Evolutionary conservation across 1,140 invertebrate species (phyloP), one percentile per base, ranked within the genome.

Genomic region (Aricia agestis): DNA sequence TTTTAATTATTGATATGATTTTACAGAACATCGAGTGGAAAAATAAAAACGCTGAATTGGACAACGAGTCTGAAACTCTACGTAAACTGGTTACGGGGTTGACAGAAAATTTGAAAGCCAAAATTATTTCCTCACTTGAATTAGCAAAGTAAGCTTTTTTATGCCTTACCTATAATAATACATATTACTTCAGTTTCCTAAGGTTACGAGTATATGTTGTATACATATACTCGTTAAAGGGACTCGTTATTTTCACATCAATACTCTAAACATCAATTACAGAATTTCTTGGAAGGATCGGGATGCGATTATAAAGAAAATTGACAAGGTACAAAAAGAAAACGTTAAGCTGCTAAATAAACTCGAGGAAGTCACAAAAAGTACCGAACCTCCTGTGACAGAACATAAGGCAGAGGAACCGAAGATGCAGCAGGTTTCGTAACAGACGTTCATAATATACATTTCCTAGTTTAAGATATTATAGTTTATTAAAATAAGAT

Each of bases 231-330:
- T n/a, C n/a, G n/a, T 32, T 32, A 6, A 11, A 31, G 4, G 4
- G n/a, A 3, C 18, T 32, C 45, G 11, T 15, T 6, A 45, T 13
- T 45, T 11, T 11, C 1, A 13, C 4, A 45, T 2, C 11, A 13
- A 45, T 45, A n/a, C 11, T 52, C 1, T 36, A 7, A 36, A 4
- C 36, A 15, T 52, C 9, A 52, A 52, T 36, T 32, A 32, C 9
- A 91, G 89, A 72, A 78, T 85, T 59, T 78, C 89, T 2, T 91
- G 86, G 86, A 58, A 85, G 66, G 87, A 89, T 70, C 78, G 89
- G 13, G 87, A 91, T 13, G 65, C 75, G 6, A 57, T 87, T 69
- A 75, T 76, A 41, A 89, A 86, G 66, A 91, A 84, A 71, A 76
- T 82, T 41, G 86, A 89, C 58, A 77, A 80, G 18, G 61, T 87